Base-by-base conservation (phyloP, 2,888 invertebrate species). In the Sycophila texana region DNA sequence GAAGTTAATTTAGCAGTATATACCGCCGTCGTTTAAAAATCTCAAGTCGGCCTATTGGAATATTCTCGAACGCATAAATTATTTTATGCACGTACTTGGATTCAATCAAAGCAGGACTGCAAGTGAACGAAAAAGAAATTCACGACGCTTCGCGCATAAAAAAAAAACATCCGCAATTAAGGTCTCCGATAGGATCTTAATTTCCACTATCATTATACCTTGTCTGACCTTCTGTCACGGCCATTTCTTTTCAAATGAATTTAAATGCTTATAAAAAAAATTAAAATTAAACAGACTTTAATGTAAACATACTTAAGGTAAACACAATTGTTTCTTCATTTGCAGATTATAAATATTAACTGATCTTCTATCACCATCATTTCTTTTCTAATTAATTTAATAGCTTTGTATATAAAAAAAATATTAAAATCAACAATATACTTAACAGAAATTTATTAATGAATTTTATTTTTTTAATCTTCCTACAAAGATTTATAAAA, bases 71-170 rank as follows among this genome's bases (percentile, higher is more conserved):
- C 18, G n/a, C 55, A 55, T 73, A 73, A 26, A 76, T 73, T 80
- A 80, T 76, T 73, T 73, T 63, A 60, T 22, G 57, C 61, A 61
- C 60, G 76, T 73, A 73, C 73, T 76, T 80, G 68, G 65, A 80
- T 80, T 80, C 80, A 80, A 80, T 80, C 73, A 70, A 61, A 76
- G 60, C 55, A 20, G 13, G 47, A 60, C 53, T 53, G 60, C 67
- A 68, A 68, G 70, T 81, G 61, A 67, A 80, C 74, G 77, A 82
- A 84, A 83, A 81, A 83, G 80, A 82, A 79, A 80, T 63, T 71
- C 67, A 77, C 81, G 26, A 74, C 58, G 74, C 49, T 30, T 20
- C 57, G 39, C 61, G 74, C 55, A 77, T 71, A 20, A 70, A 74
- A 20, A 70, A 74, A 76, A 78, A 70, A 66, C 55, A 77, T 77